Evolutionary conservation across 1,140 invertebrate genomes (phyloP), one percentile per base, ranked within the genome.

Genomic region (Ylistrum balloti): DNA sequence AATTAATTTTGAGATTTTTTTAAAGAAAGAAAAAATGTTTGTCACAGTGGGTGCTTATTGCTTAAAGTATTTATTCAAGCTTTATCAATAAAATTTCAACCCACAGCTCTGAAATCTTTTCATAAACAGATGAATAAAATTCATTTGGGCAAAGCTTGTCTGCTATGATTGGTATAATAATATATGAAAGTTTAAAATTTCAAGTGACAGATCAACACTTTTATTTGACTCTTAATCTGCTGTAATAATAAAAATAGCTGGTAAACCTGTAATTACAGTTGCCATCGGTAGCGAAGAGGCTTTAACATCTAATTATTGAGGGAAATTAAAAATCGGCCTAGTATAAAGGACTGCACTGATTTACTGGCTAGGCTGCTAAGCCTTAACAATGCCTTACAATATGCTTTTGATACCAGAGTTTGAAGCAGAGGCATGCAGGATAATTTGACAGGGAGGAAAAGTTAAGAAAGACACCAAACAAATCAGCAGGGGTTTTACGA

Each of bases 401-500:
- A 74, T 74, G 56, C 56, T 74, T 74, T 74, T 74, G 5, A 74
- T 74, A 74, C 56, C 56, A 28, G 20, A 11, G 56, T 74, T 74
- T 74, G 56, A 74, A 74, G 15, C 56, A 28, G 56, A 17, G 56
- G 56, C 56, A 28, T 11, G 56, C 5, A 28, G 56, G 56, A 74
- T 74, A 74, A 74, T 74, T 74, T 22, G 56, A 74, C 56, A 74
- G 56, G 56, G 56, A 74, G 56, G n/a, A 74, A 74, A 74, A 74
- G 56, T 74, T 74, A 74, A 74, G 56, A 74, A 28, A 74, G 56
- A 74, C 13, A 74, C 56, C 56, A 28, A 74, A 74, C 56, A 28
- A 74, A 74, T 74, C 56, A 74, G 56, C 56, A 28, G 56, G 56
- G n/a, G 56, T n/a, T 74, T 74, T 74, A 74, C 28, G 56, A 74